phyloP scores from a whole-genome alignment of 2,113 vertebrate genomes.

The Thomomys bottae region DNA sequence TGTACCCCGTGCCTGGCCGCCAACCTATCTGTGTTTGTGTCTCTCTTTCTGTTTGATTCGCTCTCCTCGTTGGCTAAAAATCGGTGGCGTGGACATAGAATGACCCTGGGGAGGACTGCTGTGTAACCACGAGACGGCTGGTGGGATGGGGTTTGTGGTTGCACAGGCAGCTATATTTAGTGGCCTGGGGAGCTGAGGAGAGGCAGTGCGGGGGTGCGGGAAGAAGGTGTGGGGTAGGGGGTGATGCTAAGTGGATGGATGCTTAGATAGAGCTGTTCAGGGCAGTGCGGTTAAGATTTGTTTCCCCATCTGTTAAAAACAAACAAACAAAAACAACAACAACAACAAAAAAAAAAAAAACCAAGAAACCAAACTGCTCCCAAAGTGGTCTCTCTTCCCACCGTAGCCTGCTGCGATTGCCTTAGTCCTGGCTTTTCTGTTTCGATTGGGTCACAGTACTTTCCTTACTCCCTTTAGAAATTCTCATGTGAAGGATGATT shows the following conservation, averaged over 20 bases:
- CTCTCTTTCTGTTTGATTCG: constrained; percentile 79
- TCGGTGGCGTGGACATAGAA: constrained; percentile 81
- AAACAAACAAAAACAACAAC: too few species aligned
- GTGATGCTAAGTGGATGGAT: not conserved
- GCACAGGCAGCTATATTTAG: constrained; percentile 61
- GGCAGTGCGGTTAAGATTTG: not conserved
- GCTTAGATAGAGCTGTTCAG: not conserved
- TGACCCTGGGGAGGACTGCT: constrained; percentile 84
- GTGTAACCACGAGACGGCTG: constrained; percentile 82
- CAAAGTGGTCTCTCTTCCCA: not conserved
- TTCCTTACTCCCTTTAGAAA: constrained; percentile 37
- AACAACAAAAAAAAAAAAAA: too few species aligned
- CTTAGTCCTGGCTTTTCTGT: not conserved
- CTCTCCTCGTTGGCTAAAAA: constrained; percentile 82
- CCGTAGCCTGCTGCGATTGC: not conserved
- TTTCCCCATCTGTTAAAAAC: not conserved
- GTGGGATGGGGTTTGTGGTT: constrained; percentile 64
- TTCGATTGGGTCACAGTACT: not conserved
- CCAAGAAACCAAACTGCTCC: not conserved
- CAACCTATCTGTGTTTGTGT: constrained; percentile 85
- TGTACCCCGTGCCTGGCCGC: constrained; percentile 81
- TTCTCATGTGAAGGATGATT: constrained; percentile 35
- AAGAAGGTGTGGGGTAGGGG: not conserved
- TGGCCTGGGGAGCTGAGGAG: constrained; percentile 38
- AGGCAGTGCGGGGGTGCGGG: constrained; percentile 42